Evolutionary conservation across 1,140 invertebrate species (phyloP), one percentile per base, ranked within the genome.

Genomic region (Drosophila kikkawai): DNA sequence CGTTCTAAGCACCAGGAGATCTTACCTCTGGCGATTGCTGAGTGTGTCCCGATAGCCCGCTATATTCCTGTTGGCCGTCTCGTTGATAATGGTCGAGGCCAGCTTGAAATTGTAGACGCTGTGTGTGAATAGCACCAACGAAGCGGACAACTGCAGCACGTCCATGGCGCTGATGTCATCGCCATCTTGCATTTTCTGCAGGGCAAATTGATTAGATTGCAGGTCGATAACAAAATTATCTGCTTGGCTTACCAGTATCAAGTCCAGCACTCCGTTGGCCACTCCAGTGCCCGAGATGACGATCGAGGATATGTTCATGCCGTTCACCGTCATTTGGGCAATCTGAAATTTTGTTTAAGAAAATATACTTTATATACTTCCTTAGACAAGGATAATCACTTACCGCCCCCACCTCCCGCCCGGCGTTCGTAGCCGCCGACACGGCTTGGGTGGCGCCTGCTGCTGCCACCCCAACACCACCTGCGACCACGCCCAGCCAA

Each of bases 221-320:
- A 37, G 3, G 7, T 34, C 8, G 3, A 8, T 29, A 4, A 19
- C 9, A 37, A 34, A 37, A 19, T 7, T 7, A 45, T n/a, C 11
- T 13, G 3, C 32, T 22, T 29, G 1, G 32, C 65, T 80, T 53
- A 91, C 87, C 65, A 91, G 51, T 50, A 80, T n/a, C 17, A 91
- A 39, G 36, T 91, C 87, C 4, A 85, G 42, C 8, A 71, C 39
- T 7, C 88, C 79, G 44, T 85, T 82, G 48, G 56, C 79, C 12
- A 88, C 36, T 7, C 87, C 88, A 47, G 68, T 71, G n/a, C 80
- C 88, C 3, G 86, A 85, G 1, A 91, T 36, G 11, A 82, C 63
- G 55, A 91, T 84, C 3, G 78, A 76, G 26, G 87, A 65, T 1
- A 91, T 88, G 66, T 91, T 91, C 73, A 91, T 73, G 32, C 88